Base-by-base conservation (phyloP, 2,797 vertebrate species). In the Melanotaenia boesemani region DNA sequence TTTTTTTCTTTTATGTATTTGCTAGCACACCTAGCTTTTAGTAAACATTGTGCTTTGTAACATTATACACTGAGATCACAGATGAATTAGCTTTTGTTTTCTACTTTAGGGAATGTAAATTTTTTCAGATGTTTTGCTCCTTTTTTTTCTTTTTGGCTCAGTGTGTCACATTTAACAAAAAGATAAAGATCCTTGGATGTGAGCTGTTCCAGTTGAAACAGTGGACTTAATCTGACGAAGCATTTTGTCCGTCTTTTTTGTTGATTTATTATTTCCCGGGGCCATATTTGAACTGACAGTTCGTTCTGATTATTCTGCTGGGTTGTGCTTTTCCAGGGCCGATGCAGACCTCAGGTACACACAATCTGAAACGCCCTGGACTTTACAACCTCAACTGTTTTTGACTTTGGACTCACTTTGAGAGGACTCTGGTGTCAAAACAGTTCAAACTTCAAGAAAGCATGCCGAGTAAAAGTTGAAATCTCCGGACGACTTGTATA, bases 251-350 rank as follows among this genome's bases (percentile, higher is more conserved):
- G 58, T 50, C 82, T 76, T 73, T 87, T 71, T 37, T 82, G 5
- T 72, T 44, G 61, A 68, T 30, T 8, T 72, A 70, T 76, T 55
- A 54, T 79, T 77, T 75, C 73, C 79, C 63, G 88, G 90, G 94
- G 91, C 89, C 92, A 93, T 91, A 86, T 89, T 92, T 92, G 90
- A 91, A 92, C 89, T 90, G 85, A 91, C 73, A 2, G 34, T 88
- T 81, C 6, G 79, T 66, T 76, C 77, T 74, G 67, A 81, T 63
- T 67, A 55, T 76, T 88, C 79, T 90, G 78, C 80, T 85, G 76
- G 86, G 74, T 88, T 88, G 75, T 63, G 81, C 70, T 90, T 80
- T 77, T 87, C 79, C 82, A 86, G 85, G 89, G 87, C 87, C 84
- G 79, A 88, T 80, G 78, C 86, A 90, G 87, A 90, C 81, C 91